Evolutionary conservation across 1,140 invertebrate genomes (phyloP).

Genomic region (Zelostemma sp.): DNA sequence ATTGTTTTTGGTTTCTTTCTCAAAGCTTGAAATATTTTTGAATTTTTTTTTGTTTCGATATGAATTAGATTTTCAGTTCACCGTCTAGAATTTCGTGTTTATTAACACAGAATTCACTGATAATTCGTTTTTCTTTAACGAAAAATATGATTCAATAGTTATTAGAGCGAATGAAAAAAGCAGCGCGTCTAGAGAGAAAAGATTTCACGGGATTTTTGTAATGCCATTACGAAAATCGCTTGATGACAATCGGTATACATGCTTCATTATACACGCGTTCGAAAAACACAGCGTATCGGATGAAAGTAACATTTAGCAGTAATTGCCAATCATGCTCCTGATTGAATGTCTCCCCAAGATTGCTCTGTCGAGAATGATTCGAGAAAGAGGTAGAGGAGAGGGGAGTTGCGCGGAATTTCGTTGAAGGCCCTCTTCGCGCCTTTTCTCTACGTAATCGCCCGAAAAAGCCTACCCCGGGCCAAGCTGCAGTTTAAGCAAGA

Average conservation of each 20-base stretch:
- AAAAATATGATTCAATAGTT: not conserved
- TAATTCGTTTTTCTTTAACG: no score
- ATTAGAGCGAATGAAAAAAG: not conserved
- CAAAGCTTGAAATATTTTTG: no score
- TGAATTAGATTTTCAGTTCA: no score
- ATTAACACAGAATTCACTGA: no score
- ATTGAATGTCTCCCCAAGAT: conserved; percentile 5
- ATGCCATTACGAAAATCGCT: not conserved
- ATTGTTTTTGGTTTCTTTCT: no score
- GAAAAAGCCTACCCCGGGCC: conserved; percentile 19
- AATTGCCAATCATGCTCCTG: conserved; percentile 11
- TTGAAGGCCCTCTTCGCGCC: conserved; percentile 20
- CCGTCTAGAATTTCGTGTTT: no score
- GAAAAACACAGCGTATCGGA: conserved; percentile 4
- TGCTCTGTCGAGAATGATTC: conserved; percentile 13
- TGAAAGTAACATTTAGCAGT: conserved; percentile 2
- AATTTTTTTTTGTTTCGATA: no score
- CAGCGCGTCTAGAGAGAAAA: not conserved
- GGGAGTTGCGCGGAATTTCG: conserved; percentile 15
- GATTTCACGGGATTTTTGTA: not conserved
- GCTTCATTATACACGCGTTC: not conserved
- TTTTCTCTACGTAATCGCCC: conserved; percentile 17
- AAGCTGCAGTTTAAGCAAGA: conserved; percentile 1
- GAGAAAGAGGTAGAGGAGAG: conserved; percentile 13
- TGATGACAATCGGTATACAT: conserved; percentile 4